Conservation (phyloP, 2,888 invertebrate species). For the Cantharis rufa region DNA sequence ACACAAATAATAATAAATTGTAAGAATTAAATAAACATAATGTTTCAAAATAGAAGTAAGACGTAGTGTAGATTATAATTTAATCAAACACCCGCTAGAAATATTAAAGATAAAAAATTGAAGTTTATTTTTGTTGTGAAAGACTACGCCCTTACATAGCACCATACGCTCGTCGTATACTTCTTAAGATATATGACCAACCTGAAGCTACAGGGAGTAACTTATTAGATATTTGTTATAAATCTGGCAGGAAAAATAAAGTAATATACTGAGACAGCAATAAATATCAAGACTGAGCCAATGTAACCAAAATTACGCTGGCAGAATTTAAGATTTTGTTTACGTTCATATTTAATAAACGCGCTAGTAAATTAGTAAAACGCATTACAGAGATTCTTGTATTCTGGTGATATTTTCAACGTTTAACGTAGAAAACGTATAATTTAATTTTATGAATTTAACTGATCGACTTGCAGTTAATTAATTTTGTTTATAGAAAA, state of each 20-base stretch:
- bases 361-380: not conserved
- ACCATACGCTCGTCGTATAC: slow-evolving; percentile 32
- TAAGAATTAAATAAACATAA: not conserved
- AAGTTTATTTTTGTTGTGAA: slow-evolving; percentile 26
- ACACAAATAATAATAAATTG: not conserved
- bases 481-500: not conserved
- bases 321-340: slow-evolving; percentile 38
- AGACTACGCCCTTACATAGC: slow-evolving; percentile 24
- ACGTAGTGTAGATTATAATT: not conserved
- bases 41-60: not conserved
- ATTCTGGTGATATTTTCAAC: not conserved
- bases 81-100: slow-evolving; percentile 14
- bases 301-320: slow-evolving; percentile 45
- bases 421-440: not conserved
- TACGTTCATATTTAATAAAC: not conserved
- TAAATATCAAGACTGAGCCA: slow-evolving; percentile 46
- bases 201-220: slow-evolving; percentile 42
- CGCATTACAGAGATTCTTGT: not conserved
- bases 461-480: not conserved
- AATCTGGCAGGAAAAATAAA: slow-evolving; percentile 46
- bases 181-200: slow-evolving; percentile 42
- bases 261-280: slow-evolving; percentile 43
- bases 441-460: not conserved
- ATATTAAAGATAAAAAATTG: slow-evolving; percentile 28
- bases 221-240: slow-evolving; percentile 51